Percentiles rank a stretch among this genome's conserved stretches.
These are phyloP conservation scores for Lutraria lutraria DNA, from an alignment of 2,888 invertebrate species.

Conservation along the genomic window DNA sequence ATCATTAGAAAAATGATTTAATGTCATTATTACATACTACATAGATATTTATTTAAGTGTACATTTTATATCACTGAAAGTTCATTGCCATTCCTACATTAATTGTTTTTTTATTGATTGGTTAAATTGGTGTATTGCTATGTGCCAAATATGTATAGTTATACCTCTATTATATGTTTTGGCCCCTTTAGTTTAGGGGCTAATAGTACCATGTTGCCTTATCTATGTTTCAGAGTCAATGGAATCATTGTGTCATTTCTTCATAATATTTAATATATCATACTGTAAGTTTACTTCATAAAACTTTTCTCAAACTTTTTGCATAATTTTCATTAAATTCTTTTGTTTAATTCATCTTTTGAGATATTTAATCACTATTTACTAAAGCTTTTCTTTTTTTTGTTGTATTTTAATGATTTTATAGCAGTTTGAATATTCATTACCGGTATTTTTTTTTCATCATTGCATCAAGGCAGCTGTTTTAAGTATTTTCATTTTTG, in stretches of 20 bases:
- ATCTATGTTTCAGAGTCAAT: neutral
- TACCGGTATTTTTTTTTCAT: neutral
- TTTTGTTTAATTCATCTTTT: neutral
- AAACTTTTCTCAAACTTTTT: neutral
- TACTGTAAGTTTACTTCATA: neutral
- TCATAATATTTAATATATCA: neutral
- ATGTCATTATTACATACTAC: no score
- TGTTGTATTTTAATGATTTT: neutral
- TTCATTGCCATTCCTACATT: conserved; percentile 35
- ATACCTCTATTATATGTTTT: conserved; percentile 17
- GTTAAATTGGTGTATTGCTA: conserved; percentile 1
- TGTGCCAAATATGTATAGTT: conserved; percentile 38
- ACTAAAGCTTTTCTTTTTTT: neutral
- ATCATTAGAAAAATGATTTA: no score
- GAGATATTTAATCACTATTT: neutral
- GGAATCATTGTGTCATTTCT: neutral
- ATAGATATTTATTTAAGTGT: no score
- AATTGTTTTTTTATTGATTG: conserved; percentile 11
- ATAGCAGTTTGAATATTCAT: neutral
- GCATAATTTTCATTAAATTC: neutral
- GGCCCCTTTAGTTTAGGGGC: neutral
- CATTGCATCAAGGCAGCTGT: neutral
- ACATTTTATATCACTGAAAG: neutral
- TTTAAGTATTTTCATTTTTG: neutral
- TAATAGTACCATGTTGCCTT: conserved; percentile 4